These are phyloP conservation scores for Phalanger gymnotis DNA, from an alignment of 2,797 vertebrate species.

Conservation along the genomic window DNA sequence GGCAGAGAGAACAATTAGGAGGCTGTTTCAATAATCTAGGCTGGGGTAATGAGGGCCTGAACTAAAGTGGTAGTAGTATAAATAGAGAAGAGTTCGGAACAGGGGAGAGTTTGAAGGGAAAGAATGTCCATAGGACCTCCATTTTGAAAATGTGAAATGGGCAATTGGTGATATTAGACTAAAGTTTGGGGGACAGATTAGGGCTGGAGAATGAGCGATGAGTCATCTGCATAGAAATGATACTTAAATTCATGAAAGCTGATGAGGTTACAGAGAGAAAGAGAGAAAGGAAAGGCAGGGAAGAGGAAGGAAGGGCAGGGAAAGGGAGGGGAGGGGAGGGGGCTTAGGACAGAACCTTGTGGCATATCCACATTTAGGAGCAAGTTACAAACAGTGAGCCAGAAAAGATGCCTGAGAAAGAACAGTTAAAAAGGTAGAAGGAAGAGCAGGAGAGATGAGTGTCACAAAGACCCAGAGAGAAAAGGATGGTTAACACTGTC, in stretches of 20 bases:
- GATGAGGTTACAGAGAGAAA: background rate
- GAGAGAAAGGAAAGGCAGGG: rapidly evolving
- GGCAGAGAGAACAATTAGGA: background rate
- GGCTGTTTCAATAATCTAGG: background rate
- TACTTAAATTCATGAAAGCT: background rate
- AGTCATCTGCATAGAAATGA: background rate
- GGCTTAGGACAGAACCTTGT: background rate
- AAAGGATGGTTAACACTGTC: background rate
- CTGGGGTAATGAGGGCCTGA: background rate
- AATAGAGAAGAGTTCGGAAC: background rate
- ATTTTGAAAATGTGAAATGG: background rate
- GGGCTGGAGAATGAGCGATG: background rate
- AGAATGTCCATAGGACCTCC: background rate
- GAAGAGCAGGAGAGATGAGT: background rate
- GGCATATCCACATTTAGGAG: background rate
- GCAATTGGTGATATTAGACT: background rate
- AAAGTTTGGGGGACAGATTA: background rate
- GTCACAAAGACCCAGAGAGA: background rate
- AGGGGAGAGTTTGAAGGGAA: background rate
- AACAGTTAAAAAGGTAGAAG: background rate
- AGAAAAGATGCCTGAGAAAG: background rate
- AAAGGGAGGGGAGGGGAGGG: rapidly evolving
- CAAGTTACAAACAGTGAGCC: background rate
- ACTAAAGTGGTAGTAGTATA: background rate
- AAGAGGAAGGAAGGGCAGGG: rapidly evolving